Conservation (phyloP, 2,113 vertebrate genomes). For the Syrmaticus mikado region DNA sequence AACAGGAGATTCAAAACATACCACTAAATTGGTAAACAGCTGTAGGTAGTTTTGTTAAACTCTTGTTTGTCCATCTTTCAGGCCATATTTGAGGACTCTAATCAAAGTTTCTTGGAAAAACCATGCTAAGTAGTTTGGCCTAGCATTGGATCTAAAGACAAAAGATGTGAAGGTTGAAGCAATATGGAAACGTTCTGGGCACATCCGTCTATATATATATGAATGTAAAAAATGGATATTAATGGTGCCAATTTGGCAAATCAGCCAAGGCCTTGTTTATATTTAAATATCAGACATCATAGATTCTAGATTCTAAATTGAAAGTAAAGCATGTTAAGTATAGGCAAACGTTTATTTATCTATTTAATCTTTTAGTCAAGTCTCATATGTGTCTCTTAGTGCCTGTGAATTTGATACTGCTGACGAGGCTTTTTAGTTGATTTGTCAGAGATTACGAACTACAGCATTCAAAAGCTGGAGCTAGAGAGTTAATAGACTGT, state of each 20-base stretch:
- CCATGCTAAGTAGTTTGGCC: not conserved
- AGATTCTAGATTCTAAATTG: not conserved
- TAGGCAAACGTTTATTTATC: not conserved
- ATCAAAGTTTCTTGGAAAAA: not conserved
- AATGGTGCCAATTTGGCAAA: not conserved
- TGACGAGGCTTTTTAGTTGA: not conserved
- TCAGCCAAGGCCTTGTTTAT: not conserved
- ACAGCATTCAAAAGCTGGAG: not conserved
- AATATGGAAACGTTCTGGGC: not conserved
- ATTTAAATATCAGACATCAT: not conserved
- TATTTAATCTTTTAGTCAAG: not conserved
- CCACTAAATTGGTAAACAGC: not conserved
- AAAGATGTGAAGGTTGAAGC: not conserved
- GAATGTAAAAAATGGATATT: not conserved
- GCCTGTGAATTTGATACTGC: not conserved
- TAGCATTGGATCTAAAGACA: not conserved
- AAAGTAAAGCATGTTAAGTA: not conserved
- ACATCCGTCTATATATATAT: not conserved
- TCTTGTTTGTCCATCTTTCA: not conserved
- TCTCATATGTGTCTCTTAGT: not conserved
- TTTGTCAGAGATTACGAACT: not conserved
- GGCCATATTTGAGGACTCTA: not conserved
- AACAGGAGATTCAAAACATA: not conserved
- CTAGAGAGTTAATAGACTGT: not conserved
- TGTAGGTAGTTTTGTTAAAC: not conserved